Conservation (phyloP, 2,113 vertebrate genomes). For the Oreochromis aureus region DNA sequence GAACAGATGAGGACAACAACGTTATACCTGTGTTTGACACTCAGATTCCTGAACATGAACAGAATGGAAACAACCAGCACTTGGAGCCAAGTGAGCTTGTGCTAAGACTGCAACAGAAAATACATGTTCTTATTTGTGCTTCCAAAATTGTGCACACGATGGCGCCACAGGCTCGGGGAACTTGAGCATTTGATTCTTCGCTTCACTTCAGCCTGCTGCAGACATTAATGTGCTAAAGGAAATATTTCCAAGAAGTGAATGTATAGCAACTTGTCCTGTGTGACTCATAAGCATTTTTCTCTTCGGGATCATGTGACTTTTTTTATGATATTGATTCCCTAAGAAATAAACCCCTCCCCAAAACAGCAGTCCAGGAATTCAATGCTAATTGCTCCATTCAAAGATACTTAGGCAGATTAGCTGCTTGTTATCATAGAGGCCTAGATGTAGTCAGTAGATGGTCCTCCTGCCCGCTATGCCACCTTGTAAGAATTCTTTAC, state of each 20-base stretch:
- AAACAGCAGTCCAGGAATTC: neutral
- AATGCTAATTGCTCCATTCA: neutral
- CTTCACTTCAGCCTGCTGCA: neutral
- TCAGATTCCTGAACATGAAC: slow-evolving; percentile 69
- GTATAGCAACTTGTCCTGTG: neutral
- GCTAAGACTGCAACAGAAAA: neutral
- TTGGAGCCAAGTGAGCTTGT: slow-evolving; percentile 40
- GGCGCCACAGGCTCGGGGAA: slow-evolving; percentile 36
- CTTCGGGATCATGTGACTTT: neutral
- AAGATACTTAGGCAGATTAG: neutral
- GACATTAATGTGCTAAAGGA: neutral
- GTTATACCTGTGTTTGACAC: slow-evolving; percentile 76
- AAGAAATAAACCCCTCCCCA: neutral
- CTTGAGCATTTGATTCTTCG: neutral
- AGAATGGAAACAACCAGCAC: slow-evolving; percentile 10
- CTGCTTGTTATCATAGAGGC: neutral
- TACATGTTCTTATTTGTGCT: neutral
- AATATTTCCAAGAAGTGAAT: neutral
- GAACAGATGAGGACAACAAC: slow-evolving; percentile 44
- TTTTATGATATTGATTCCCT: neutral
- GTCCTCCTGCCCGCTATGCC: neutral
- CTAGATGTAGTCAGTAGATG: neutral
- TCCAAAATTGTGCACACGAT: slow-evolving; percentile 43
- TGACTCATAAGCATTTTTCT: neutral
- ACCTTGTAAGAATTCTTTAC: neutral